Evolutionary conservation across 2,888 invertebrate species (phyloP).

Genomic region (Papilio gigon): DNA sequence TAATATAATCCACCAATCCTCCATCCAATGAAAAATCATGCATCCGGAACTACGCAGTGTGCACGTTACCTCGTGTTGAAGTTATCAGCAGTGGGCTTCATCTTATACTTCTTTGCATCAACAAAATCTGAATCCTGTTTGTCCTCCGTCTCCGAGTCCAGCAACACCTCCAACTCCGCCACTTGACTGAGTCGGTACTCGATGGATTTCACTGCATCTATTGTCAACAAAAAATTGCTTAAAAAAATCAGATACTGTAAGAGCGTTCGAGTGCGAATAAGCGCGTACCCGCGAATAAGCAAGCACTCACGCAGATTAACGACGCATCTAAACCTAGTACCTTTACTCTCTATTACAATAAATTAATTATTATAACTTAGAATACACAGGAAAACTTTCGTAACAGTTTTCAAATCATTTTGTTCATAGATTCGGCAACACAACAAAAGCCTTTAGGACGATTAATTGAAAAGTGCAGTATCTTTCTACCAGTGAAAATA

Average conservation of each 20-base stretch:
- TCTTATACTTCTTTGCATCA: slow-evolving; percentile 72
- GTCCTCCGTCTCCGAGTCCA: slow-evolving; percentile 90
- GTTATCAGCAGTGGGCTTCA: slow-evolving; percentile 63
- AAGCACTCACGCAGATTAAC: background rate
- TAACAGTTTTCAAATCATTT: no score
- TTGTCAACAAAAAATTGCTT: background rate
- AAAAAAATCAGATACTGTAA: background rate
- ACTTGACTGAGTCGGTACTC: slow-evolving; percentile 77
- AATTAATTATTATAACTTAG: no score
- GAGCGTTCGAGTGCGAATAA: no score
- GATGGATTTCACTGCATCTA: slow-evolving; percentile 56
- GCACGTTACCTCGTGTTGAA: slow-evolving; percentile 59
- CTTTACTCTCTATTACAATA: no score
- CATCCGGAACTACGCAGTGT: background rate
- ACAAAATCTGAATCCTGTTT: slow-evolving; percentile 85
- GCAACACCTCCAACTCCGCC: slow-evolving; percentile 85
- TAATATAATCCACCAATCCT: background rate
- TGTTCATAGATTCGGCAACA: background rate
- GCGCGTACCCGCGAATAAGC: background rate
- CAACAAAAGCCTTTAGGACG: background rate
- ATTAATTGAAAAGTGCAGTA: slow-evolving; percentile 14
- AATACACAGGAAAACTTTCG: no score
- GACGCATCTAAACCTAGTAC: no score
- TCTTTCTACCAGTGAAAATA: slow-evolving; percentile 45
- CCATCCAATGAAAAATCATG: background rate